phyloP scores from a whole-genome alignment of 2,113 vertebrate species.

The Glaucidium brasilianum region DNA sequence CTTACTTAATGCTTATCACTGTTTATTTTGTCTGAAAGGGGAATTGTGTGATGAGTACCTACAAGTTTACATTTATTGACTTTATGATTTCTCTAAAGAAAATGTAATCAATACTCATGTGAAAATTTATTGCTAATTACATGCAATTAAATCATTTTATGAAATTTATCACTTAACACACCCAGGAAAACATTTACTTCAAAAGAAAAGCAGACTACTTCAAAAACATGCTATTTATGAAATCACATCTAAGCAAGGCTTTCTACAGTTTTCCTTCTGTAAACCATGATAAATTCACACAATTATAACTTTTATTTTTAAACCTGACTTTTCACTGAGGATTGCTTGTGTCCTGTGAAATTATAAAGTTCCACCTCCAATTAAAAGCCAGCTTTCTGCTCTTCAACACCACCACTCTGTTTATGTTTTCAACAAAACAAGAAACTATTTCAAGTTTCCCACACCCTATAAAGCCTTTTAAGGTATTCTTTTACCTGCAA shows the following conservation, averaged over 20 bases:
- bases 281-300: neutral
- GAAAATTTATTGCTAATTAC: neutral
- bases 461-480: neutral
- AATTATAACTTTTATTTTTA: neutral
- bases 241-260: neutral
- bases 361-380: neutral
- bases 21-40: neutral
- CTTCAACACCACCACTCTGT: neutral
- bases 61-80: neutral
- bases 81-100: neutral
- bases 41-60: neutral
- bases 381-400: neutral
- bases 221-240: neutral
- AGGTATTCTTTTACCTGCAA: neutral
- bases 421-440: neutral
- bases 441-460: neutral
- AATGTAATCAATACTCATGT: neutral
- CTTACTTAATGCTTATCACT: neutral
- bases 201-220: neutral
- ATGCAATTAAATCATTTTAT: neutral
- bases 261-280: neutral
- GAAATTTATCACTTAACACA: neutral
- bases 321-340: neutral
- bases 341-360: neutral
- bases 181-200: neutral